These are phyloP conservation scores for Phengaris arion DNA, from an alignment of 2,888 invertebrate species.

Conservation along the genomic window DNA sequence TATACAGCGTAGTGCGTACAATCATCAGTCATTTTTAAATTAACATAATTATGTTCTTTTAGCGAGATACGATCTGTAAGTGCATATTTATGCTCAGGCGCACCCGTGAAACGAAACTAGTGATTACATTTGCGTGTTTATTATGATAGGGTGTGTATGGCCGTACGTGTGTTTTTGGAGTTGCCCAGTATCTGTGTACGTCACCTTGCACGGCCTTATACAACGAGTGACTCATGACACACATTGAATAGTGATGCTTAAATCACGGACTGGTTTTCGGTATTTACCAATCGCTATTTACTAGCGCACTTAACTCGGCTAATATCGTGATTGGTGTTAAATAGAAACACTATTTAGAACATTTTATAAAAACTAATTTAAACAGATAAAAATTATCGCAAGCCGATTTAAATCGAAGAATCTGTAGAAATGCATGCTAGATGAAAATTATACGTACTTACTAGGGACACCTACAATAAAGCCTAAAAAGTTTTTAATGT, in stretches of 20 bases:
- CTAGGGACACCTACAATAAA: no score
- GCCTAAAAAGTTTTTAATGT: no score
- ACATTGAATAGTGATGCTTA: constrained; percentile 36
- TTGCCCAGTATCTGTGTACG: constrained; percentile 42
- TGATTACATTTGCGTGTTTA: constrained; percentile 39
- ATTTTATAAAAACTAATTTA: background rate
- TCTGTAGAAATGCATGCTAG: no score
- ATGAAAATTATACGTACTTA: no score
- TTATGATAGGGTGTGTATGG: constrained; percentile 43
- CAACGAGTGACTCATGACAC: constrained; percentile 44
- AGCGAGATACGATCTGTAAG: constrained; percentile 19
- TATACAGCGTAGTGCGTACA: background rate
- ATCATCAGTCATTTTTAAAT: constrained; percentile 7
- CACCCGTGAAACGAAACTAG: constrained; percentile 32
- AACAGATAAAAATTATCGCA: no score
- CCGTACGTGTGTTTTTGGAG: constrained; percentile 46
- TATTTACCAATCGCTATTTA: constrained; percentile 27
- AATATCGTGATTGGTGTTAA: background rate
- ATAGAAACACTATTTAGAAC: constrained; percentile 15
- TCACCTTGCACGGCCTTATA: constrained; percentile 48
- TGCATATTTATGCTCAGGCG: background rate
- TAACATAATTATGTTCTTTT: constrained; percentile 20
- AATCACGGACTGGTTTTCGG: constrained; percentile 32
- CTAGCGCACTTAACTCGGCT: constrained; percentile 15
- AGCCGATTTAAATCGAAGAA: no score